phyloP scores from a whole-genome alignment of 2,888 invertebrate species.

The Athripsodes cinereus region DNA sequence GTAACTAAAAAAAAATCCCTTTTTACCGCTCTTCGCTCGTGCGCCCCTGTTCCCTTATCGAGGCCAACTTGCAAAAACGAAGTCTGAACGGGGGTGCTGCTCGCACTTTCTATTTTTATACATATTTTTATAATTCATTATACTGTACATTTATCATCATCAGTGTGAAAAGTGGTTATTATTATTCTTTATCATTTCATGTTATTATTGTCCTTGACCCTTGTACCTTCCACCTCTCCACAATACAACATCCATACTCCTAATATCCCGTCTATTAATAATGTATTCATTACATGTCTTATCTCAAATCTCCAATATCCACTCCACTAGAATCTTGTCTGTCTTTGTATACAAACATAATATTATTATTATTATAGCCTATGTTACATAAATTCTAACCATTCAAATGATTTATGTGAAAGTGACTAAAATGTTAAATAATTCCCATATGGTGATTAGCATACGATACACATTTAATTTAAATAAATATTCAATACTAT shows the following conservation, averaged over 20 bases:
- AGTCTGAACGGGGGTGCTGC: slow-evolving; percentile 64
- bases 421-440: not conserved
- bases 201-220: no score
- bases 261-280: no score
- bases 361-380: no score
- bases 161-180: slow-evolving; percentile 23
- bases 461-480: not conserved
- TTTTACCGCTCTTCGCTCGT: slow-evolving; percentile 25
- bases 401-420: not conserved
- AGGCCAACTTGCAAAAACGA: slow-evolving; percentile 64
- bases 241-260: no score
- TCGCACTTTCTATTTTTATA: slow-evolving; percentile 47
- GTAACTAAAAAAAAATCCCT: slow-evolving; percentile 27
- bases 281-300: not conserved
- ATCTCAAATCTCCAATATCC: not conserved
- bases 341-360: no score
- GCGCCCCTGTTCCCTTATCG: slow-evolving; percentile 27
- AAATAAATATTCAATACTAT: not conserved
- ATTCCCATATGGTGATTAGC: not conserved
- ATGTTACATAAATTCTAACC: not conserved
- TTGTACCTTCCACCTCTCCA: no score
- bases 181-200: no score
- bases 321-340: no score
- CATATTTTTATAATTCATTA: slow-evolving; percentile 19
- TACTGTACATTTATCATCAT: slow-evolving; percentile 24